Percentiles rank a stretch among this genome's conserved stretches.
Conservation (phyloP, 2,797 vertebrate species). For the Ctenopoma kingsleyae region DNA sequence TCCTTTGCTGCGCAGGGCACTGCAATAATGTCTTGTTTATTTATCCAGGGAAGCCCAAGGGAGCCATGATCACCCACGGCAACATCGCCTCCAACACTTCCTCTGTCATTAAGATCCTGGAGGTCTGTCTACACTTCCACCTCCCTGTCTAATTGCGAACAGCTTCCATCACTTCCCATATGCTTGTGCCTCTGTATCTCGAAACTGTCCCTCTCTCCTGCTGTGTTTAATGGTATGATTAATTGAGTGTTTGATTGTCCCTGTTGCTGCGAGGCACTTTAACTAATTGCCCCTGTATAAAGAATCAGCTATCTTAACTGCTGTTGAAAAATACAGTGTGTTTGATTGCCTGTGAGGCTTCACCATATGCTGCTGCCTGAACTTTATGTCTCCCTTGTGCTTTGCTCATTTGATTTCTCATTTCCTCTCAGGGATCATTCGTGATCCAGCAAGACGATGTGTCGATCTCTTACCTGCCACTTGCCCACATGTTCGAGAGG, state of each 20-base stretch:
- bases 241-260: slow-evolving; percentile 80
- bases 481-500: slow-evolving; percentile 89
- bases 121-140: slow-evolving; percentile 85
- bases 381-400: slow-evolving; percentile 63
- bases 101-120: slow-evolving; percentile 89
- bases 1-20: slow-evolving; percentile 60
- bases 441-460: slow-evolving; percentile 85
- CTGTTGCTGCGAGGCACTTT: slow-evolving; percentile 70
- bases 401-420: slow-evolving; percentile 49
- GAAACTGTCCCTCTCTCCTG: slow-evolving; percentile 66
- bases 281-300: slow-evolving; percentile 71
- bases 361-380: slow-evolving; percentile 29
- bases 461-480: slow-evolving; percentile 88
- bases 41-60: slow-evolving; percentile 88
- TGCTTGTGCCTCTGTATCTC: slow-evolving; percentile 57
- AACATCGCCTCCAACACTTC: slow-evolving; percentile 89
- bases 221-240: slow-evolving; percentile 81
- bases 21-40: slow-evolving; percentile 83
- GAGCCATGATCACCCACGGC: slow-evolving; percentile 90
- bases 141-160: slow-evolving; percentile 82
- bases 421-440: slow-evolving; percentile 81
- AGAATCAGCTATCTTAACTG: slow-evolving; percentile 65
- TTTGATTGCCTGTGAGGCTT: slow-evolving; percentile 62
- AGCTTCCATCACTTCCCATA: slow-evolving; percentile 67
- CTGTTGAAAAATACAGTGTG: slow-evolving; percentile 54